Conservation (phyloP, 2,113 vertebrate species). For the Paraplagusia blochii region DNA sequence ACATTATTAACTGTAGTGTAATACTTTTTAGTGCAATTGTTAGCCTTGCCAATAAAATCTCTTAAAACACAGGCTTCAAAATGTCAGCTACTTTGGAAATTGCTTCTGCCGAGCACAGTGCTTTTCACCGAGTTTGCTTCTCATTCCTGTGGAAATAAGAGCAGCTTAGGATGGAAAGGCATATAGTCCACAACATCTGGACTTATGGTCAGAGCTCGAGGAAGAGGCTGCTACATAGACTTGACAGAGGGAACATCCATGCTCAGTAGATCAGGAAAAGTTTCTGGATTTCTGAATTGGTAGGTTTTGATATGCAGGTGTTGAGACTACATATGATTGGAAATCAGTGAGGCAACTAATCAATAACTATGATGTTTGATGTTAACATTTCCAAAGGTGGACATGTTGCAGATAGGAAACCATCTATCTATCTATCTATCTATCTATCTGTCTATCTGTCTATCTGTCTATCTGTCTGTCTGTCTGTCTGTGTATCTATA, state of each 20-base stretch:
- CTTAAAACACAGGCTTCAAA: slow-evolving; percentile 54
- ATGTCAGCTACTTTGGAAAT: slow-evolving; percentile 61
- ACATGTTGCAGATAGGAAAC: too few relatives aligned
- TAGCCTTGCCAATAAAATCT: slow-evolving; percentile 32
- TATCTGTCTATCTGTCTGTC: too few relatives aligned
- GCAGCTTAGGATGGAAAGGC: slow-evolving; percentile 41
- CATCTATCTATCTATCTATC: too few relatives aligned
- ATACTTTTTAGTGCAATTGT: slow-evolving; percentile 2
- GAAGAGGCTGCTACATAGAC: slow-evolving; percentile 47
- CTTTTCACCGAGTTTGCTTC: slow-evolving; percentile 66
- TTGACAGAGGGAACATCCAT: slow-evolving; percentile 16
- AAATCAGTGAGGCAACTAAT: too few relatives aligned
- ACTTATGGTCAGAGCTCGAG: too few relatives aligned
- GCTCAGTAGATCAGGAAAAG: slow-evolving; percentile 16
- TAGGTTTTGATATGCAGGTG: not conserved
- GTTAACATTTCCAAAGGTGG: too few relatives aligned
- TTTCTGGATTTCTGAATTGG: slow-evolving; percentile 1
- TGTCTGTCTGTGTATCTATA: too few relatives aligned
- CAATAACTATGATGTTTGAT: too few relatives aligned
- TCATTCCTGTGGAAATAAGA: slow-evolving; percentile 70
- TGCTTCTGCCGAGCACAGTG: slow-evolving; percentile 53
- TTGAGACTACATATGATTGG: too few relatives aligned
- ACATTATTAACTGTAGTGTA: not conserved
- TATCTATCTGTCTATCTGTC: too few relatives aligned
- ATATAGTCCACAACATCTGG: too few relatives aligned